Conservation (phyloP, 2,113 vertebrate genomes). For the Lathamus discolor region DNA sequence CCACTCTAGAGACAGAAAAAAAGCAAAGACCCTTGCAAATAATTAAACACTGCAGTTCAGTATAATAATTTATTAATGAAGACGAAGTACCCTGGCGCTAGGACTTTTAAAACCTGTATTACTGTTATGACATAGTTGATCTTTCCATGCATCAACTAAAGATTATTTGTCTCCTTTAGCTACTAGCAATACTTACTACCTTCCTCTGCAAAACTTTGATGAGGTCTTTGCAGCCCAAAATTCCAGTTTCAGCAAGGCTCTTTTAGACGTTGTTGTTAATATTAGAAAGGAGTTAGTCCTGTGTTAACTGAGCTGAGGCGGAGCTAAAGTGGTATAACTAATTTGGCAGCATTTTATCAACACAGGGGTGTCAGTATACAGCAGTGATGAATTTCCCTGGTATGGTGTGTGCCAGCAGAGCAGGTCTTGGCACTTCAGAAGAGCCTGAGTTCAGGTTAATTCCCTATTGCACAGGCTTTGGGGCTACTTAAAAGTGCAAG, state of each 20-base stretch:
- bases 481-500: slow-evolving; percentile 17
- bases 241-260: neutral
- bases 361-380: fast-evolving
- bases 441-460: neutral
- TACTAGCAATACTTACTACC: neutral
- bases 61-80: neutral
- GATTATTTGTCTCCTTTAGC: neutral
- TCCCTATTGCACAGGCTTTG: neutral
- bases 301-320: neutral
- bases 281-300: neutral
- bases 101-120: neutral
- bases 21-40: neutral
- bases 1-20: neutral
- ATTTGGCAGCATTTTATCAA: neutral
- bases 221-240: neutral
- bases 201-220: neutral
- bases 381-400: neutral
- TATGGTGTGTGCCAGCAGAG: neutral
- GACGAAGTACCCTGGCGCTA: neutral
- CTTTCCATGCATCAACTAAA: neutral
- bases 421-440: neutral
- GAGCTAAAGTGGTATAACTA: fast-evolving
- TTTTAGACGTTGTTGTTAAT: neutral
- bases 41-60: neutral
- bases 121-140: neutral